Conservation (phyloP, 2,113 vertebrate genomes). For the Protobothrops flavoviridis region DNA sequence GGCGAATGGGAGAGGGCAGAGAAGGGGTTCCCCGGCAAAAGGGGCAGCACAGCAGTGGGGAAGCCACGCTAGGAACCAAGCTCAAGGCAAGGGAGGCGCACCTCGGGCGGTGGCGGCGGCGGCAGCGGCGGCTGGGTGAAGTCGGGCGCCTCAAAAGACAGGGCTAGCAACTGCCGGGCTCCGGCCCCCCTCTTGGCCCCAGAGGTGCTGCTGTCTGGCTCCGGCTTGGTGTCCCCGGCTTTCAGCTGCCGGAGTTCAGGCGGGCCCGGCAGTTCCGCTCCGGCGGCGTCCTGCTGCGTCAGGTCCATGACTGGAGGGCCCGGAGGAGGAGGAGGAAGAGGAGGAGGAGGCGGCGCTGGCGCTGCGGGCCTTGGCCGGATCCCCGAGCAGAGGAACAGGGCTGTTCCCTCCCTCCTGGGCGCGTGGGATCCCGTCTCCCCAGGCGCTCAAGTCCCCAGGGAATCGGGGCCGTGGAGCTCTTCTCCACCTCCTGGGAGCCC, state of each 20-base stretch:
- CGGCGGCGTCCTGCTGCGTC: slow-evolving; percentile 39
- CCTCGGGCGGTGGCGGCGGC: slow-evolving; percentile 58
- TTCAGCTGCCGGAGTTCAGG: slow-evolving; percentile 53
- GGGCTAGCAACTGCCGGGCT: slow-evolving; percentile 54
- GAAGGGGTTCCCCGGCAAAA: background rate
- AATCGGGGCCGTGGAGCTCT: background rate
- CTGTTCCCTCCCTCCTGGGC: background rate
- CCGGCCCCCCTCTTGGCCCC: slow-evolving; percentile 38
- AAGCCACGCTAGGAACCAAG: background rate
- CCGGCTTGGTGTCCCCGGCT: slow-evolving; percentile 43
- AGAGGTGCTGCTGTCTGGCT: slow-evolving; percentile 48
- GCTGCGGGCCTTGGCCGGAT: slow-evolving; percentile 11
- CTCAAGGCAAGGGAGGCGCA: slow-evolving; percentile 52
- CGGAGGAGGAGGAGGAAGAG: background rate
- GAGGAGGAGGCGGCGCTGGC: background rate
- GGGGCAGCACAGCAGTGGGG: background rate
- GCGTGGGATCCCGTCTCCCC: slow-evolving; percentile 10
- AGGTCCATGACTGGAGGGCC: slow-evolving; percentile 41
- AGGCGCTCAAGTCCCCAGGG: background rate
- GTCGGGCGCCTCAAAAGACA: slow-evolving; percentile 37
- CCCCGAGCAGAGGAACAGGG: background rate
- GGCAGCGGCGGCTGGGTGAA: slow-evolving; percentile 31
- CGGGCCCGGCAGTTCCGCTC: slow-evolving; percentile 30
- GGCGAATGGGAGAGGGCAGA: no score
- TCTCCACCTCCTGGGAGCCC: slow-evolving; percentile 16